phyloP scores from a whole-genome alignment of 2,888 invertebrate species.

The Torymus texanus region DNA sequence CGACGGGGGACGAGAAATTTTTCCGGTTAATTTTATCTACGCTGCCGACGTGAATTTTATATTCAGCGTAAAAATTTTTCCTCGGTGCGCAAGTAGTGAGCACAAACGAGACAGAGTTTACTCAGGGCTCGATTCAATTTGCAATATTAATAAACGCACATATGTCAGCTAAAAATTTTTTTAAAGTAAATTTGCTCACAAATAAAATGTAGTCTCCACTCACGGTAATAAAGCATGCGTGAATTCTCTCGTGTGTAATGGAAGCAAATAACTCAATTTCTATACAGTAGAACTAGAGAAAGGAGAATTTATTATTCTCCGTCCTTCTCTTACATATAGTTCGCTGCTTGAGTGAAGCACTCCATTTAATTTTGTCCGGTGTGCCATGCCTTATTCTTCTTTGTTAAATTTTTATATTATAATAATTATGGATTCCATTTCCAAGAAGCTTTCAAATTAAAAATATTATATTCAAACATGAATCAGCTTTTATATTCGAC shows the following conservation, averaged over 20 bases:
- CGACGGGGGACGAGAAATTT: too few relatives aligned
- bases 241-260: constrained; percentile 25
- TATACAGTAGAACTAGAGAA: constrained; percentile 7
- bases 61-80: too few relatives aligned
- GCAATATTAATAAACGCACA: too few relatives aligned
- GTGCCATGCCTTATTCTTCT: not conserved
- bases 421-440: constrained; percentile 3
- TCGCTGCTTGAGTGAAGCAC: constrained; percentile 32
- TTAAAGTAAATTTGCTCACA: too few relatives aligned
- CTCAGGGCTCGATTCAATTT: too few relatives aligned
- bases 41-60: too few relatives aligned
- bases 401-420: not conserved
- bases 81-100: too few relatives aligned
- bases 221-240: not conserved
- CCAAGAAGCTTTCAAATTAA: not conserved
- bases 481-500: too few relatives aligned
- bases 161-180: too few relatives aligned
- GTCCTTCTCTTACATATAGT: constrained; percentile 31
- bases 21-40: too few relatives aligned
- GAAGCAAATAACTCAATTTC: constrained; percentile 42
- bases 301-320: constrained; percentile 44
- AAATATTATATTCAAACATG: not conserved
- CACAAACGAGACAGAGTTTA: too few relatives aligned
- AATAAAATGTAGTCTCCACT: not conserved
- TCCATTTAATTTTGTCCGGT: constrained; percentile 41